Evolutionary conservation across 2,797 vertebrate species (phyloP).

Genomic region (Poecile montanus): DNA sequence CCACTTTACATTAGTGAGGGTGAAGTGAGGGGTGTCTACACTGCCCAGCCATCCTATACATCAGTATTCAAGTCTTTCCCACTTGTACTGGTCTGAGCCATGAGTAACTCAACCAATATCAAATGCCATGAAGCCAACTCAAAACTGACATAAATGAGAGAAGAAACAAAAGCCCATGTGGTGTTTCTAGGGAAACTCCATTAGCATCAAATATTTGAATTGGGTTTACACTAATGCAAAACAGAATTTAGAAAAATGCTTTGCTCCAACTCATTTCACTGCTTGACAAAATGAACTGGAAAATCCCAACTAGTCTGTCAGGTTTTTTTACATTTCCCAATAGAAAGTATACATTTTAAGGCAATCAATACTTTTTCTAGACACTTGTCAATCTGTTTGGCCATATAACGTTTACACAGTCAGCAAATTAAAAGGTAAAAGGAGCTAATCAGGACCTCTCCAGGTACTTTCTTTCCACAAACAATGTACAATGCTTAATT

Average conservation of each 20-base stretch:
- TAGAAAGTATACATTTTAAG: slow-evolving; percentile 54
- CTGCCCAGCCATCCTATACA: background rate
- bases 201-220: background rate
- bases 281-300: slow-evolving; percentile 26
- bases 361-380: slow-evolving; percentile 27
- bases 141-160: background rate
- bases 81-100: background rate
- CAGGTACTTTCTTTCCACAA: slow-evolving; percentile 64
- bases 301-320: slow-evolving; percentile 3
- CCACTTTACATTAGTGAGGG: background rate
- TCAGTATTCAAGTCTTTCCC: background rate
- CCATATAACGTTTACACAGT: slow-evolving; percentile 42
- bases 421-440: slow-evolving; percentile 66
- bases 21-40: background rate
- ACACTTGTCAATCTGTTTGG: slow-evolving; percentile 44
- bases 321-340: slow-evolving; percentile 4
- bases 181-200: background rate
- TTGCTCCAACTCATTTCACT: background rate
- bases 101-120: background rate
- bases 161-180: background rate
- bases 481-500: slow-evolving; percentile 67
- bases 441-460: slow-evolving; percentile 51
- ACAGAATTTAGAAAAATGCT: background rate
- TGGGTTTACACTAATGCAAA: background rate
- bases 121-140: background rate